These are phyloP conservation scores for Geococcyx californianus DNA, from an alignment of 2,113 vertebrate genomes.

Conservation along the genomic window DNA sequence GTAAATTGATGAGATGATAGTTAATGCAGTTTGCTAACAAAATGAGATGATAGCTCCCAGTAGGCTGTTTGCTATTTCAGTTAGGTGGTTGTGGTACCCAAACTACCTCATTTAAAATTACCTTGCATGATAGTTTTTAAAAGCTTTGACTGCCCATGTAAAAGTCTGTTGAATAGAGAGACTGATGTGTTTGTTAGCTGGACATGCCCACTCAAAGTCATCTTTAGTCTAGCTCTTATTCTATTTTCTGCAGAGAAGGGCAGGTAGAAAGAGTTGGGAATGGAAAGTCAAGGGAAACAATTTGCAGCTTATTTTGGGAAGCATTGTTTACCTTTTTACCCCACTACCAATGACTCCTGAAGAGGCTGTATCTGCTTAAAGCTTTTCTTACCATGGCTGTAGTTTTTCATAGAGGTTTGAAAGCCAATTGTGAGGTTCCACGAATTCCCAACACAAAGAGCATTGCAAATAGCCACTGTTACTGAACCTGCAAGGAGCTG, in stretches of 20 bases:
- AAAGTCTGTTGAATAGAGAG: neutral
- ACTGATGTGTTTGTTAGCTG: neutral
- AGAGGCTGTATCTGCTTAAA: neutral
- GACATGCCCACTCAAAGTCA: neutral
- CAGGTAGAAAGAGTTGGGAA: neutral
- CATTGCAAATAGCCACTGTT: neutral
- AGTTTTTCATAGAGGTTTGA: constrained; percentile 68
- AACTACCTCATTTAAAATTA: neutral
- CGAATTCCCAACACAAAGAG: constrained; percentile 64
- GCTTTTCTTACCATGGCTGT: constrained; percentile 57
- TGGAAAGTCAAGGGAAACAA: neutral
- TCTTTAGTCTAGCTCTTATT: neutral
- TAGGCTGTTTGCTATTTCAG: neutral
- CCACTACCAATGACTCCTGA: neutral
- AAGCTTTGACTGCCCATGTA: neutral
- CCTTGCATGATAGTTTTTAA: neutral
- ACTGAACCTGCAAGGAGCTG: neutral
- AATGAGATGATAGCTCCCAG: neutral
- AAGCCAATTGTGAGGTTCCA: constrained; percentile 76
- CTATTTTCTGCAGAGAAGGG: neutral
- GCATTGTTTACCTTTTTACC: neutral
- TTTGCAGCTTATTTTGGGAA: neutral
- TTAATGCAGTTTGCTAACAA: neutral
- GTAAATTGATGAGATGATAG: neutral
- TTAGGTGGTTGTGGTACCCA: neutral